A percentile compares a stretch with the other conserved stretches of the same genome.
Conservation (phyloP, 2,797 vertebrate species). For the Cryptoblepharus egeriae region DNA sequence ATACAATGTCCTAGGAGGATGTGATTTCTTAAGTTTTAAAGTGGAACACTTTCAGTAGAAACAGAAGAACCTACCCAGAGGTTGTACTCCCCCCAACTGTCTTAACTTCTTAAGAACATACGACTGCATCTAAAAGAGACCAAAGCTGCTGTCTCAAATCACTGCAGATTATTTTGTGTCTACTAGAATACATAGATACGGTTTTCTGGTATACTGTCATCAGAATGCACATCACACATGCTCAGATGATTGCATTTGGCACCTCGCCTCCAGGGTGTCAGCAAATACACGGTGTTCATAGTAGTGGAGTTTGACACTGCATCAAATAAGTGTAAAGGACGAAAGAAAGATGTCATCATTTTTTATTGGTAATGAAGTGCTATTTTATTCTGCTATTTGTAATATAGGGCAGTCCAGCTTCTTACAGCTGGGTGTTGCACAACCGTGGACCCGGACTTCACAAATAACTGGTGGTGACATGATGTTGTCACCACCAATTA, state of each 20-base stretch:
- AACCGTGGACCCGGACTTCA: not conserved
- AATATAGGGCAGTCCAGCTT: not conserved
- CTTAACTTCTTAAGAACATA: not conserved
- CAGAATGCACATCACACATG: not conserved
- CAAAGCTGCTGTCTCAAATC: not conserved
- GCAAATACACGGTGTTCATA: not conserved
- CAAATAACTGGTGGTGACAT: too few species aligned
- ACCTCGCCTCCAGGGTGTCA: not conserved
- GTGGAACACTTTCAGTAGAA: not conserved
- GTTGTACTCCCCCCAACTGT: not conserved
- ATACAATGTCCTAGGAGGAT: not conserved
- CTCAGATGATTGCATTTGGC: not conserved
- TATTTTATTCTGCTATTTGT: too few species aligned
- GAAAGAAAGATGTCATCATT: not conserved
- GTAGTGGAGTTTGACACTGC: not conserved
- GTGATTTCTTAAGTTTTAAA: not conserved
- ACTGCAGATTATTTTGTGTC: not conserved
- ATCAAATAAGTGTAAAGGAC: not conserved
- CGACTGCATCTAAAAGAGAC: not conserved
- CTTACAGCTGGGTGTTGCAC: too few species aligned
- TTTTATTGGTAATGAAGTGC: not conserved
- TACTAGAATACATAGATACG: not conserved
- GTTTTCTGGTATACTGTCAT: not conserved
- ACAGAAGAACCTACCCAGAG: not conserved
- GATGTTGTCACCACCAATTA: too few species aligned